A percentile compares a stretch with the other conserved stretches of the same genome.
phyloP scores from a whole-genome alignment of 2,888 invertebrate genomes.

The Lumbricus terrestris region DNA sequence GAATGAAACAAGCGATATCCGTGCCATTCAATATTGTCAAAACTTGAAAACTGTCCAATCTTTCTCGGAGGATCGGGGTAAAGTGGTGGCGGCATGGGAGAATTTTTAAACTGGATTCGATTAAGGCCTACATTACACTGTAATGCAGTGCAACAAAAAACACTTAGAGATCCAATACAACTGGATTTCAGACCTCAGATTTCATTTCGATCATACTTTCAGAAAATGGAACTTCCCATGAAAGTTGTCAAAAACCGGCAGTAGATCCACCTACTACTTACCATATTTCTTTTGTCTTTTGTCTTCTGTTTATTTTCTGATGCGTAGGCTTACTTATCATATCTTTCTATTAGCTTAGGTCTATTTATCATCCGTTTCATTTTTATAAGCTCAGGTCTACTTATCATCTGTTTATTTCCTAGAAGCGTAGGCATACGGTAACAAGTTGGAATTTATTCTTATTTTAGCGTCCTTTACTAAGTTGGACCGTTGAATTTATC shows the following conservation, averaged over 20 bases:
- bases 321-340: no score
- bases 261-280: no score
- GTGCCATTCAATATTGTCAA: neutral
- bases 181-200: neutral
- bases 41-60: neutral
- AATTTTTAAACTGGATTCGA: neutral
- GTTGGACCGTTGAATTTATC: neutral
- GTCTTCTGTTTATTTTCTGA: no score
- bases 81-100: neutral
- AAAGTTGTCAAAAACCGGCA: neutral
- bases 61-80: neutral
- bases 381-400: no score
- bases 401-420: neutral
- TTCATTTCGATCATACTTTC: neutral
- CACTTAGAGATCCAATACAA: neutral
- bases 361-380: no score
- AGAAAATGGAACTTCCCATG: neutral
- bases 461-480: neutral
- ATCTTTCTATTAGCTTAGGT: no score
- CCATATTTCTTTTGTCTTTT: no score
- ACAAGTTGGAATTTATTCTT: neutral
- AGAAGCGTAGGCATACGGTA: neutral
- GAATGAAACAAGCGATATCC: no score
- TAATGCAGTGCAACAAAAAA: neutral
- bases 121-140: no score